Evolutionary conservation across 2,113 vertebrate species (phyloP).

Genomic region (Alectura lathami): DNA sequence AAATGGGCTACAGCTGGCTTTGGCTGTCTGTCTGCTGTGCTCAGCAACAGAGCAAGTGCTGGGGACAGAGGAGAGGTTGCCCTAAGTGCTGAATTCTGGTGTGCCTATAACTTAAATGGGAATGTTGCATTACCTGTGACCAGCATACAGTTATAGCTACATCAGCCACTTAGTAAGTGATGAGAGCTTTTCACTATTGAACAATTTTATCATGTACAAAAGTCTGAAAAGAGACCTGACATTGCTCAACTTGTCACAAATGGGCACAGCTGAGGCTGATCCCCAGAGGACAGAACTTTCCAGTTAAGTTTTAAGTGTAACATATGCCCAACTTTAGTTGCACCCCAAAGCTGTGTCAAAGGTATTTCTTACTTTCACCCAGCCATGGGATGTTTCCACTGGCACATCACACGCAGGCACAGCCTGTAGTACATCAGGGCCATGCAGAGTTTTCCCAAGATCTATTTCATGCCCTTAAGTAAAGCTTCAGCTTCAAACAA

Average conservation of each 20-base stretch:
- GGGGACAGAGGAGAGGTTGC: neutral
- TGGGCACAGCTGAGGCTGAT: neutral
- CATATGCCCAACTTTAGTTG: accelerated
- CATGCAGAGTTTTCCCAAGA: neutral
- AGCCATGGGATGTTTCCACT: neutral
- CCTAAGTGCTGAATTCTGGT: neutral
- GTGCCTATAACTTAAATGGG: neutral
- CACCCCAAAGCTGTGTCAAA: neutral
- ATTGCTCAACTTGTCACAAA: neutral
- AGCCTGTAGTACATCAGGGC: neutral
- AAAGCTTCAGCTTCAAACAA: neutral
- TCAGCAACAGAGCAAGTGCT: accelerated
- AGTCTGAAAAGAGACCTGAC: neutral
- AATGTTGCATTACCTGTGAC: neutral
- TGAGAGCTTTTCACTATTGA: neutral
- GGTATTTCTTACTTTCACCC: neutral
- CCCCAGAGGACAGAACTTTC: neutral
- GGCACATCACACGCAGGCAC: neutral
- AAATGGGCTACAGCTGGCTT: neutral
- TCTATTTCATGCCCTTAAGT: neutral
- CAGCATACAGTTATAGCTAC: neutral
- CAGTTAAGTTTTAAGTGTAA: neutral
- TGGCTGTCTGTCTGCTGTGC: neutral
- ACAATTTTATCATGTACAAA: neutral
- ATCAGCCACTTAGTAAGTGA: neutral